phyloP scores from a whole-genome alignment of 2,113 vertebrate genomes.

The Phrynosoma platyrhinos region DNA sequence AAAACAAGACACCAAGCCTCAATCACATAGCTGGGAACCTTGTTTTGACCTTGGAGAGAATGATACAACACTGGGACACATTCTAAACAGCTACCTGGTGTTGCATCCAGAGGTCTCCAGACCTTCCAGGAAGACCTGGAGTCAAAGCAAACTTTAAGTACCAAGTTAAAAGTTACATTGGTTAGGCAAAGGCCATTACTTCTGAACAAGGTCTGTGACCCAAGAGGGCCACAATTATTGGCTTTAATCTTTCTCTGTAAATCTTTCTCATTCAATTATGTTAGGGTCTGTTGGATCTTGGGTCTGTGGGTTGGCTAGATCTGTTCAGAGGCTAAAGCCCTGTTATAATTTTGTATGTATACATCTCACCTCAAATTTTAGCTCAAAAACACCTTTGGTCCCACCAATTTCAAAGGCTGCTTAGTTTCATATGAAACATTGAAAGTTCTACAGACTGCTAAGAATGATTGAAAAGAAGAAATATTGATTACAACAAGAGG shows the following conservation, averaged over 20 bases:
- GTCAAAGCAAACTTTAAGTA: too few species aligned
- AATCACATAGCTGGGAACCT: too few species aligned
- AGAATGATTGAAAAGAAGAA: background rate
- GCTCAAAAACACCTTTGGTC: background rate
- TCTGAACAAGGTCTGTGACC: background rate
- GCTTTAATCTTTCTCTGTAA: background rate
- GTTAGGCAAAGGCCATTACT: background rate
- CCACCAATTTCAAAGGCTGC: background rate
- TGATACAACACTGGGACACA: too few species aligned
- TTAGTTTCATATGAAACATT: background rate
- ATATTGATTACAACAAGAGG: too few species aligned
- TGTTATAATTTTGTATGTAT: background rate
- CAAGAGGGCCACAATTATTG: background rate
- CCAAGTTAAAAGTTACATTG: too few species aligned
- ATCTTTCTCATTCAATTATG: background rate
- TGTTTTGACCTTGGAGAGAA: too few species aligned
- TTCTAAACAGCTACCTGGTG: background rate
- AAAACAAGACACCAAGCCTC: too few species aligned
- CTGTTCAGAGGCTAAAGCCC: background rate
- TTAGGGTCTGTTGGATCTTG: background rate
- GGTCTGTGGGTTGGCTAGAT: background rate
- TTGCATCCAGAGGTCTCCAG: too few species aligned
- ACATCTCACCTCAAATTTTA: background rate
- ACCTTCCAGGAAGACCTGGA: too few species aligned
- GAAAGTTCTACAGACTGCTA: background rate